These are phyloP conservation scores for Gulo gulo DNA, from an alignment of 2,113 vertebrate genomes.

Conservation along the genomic window DNA sequence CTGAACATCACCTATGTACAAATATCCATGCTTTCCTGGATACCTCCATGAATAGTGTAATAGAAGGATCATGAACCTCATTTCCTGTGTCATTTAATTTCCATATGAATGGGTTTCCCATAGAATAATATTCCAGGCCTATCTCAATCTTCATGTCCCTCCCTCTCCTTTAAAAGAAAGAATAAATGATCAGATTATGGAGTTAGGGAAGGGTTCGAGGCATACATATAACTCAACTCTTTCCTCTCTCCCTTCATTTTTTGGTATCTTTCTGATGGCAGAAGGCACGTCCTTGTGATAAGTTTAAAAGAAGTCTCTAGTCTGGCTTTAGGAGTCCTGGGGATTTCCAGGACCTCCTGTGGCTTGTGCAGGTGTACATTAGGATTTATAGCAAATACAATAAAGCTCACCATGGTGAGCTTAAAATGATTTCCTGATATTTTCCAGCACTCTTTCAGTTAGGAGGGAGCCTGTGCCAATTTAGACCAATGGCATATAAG, in stretches of 20 bases:
- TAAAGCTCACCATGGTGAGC: not conserved
- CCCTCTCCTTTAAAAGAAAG: not conserved
- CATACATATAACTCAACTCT: not conserved
- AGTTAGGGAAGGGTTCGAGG: not conserved
- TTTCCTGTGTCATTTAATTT: not conserved
- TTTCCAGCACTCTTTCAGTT: not conserved
- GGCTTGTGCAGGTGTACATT: not conserved
- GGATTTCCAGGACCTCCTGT: not conserved
- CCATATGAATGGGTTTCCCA: not conserved
- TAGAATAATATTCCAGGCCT: not conserved
- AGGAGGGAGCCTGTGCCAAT: not conserved
- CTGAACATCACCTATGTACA: not conserved
- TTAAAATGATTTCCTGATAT: not conserved
- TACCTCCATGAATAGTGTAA: not conserved
- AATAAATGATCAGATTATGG: not conserved
- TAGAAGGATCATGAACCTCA: not conserved
- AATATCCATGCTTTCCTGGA: not conserved
- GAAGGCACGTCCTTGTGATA: not conserved
- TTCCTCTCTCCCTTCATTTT: not conserved
- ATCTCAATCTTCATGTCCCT: not conserved
- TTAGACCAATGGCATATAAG: not conserved
- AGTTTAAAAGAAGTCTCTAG: not conserved
- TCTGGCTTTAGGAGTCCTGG: not conserved
- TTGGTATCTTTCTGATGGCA: not conserved
- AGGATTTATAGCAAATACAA: not conserved